Conservation (phyloP, 2,113 vertebrate species). For the Crotalus tigris region DNA sequence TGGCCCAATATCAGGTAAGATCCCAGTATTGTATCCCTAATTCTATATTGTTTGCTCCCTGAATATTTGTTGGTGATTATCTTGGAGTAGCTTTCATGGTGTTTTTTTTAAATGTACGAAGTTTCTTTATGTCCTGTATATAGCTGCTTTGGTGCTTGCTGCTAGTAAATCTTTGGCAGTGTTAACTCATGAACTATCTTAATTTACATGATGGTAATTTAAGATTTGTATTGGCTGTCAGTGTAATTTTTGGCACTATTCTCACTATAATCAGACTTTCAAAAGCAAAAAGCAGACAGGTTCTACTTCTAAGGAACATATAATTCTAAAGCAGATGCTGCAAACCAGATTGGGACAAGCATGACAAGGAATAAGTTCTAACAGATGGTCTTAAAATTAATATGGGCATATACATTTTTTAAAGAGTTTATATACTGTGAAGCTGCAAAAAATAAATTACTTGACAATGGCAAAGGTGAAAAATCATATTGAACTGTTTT, state of each 20-base stretch:
- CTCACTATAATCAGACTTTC: background rate
- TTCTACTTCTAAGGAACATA: background rate
- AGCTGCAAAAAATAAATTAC: background rate
- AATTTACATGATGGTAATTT: background rate
- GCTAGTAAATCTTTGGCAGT: background rate
- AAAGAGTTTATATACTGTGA: background rate
- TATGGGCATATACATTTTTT: background rate
- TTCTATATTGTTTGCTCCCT: background rate
- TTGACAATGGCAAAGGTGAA: background rate
- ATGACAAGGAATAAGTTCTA: background rate
- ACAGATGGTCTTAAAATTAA: background rate
- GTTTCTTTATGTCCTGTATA: background rate
- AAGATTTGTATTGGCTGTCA: background rate
- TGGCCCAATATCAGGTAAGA: conserved; percentile 98
- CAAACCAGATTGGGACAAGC: background rate
- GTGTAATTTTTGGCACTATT: background rate
- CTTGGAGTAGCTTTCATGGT: background rate
- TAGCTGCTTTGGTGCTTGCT: background rate
- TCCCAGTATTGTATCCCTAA: background rate
- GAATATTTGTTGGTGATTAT: background rate
- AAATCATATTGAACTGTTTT: background rate
- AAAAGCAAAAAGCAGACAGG: background rate
- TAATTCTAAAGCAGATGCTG: background rate
- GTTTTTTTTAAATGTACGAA: background rate
- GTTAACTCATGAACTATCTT: background rate